Percentiles rank a stretch among this genome's conserved stretches.
Evolutionary conservation across 2,113 vertebrate species (phyloP).

Genomic region (Notiomystis cincta): DNA sequence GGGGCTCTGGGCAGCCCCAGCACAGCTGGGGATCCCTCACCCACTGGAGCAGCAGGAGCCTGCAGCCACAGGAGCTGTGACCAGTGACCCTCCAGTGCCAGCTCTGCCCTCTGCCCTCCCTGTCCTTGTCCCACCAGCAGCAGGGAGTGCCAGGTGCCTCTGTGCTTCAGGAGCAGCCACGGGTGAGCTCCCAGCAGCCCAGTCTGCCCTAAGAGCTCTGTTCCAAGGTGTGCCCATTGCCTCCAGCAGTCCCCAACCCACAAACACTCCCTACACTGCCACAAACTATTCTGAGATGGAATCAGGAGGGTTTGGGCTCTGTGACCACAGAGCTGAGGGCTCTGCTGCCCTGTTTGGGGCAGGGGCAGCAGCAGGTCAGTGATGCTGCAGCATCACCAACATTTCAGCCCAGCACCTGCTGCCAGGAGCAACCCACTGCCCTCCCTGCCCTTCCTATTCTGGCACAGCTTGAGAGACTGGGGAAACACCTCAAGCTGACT

Average conservation of each 20-base stretch:
- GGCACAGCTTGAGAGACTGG: background rate
- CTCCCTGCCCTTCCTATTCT: background rate
- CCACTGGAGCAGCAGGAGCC: background rate
- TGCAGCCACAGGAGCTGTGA: background rate
- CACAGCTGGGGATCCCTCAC: fast-evolving
- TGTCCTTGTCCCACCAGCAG: background rate
- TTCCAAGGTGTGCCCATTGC: background rate
- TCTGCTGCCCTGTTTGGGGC: background rate
- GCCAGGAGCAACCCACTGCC: background rate
- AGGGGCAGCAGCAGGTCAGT: background rate
- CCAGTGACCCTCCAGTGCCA: background rate
- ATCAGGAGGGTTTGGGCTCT: background rate
- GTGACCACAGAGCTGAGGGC: background rate
- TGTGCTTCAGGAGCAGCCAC: background rate
- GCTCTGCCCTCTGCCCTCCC: background rate
- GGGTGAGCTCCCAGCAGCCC: background rate
- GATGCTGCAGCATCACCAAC: background rate
- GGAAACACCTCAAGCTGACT: background rate
- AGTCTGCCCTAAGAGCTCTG: fast-evolving
- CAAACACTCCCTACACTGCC: background rate
- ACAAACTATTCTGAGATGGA: background rate
- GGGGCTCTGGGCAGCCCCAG: background rate
- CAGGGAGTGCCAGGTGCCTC: background rate
- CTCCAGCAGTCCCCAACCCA: background rate
- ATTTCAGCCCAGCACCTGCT: background rate